Evolutionary conservation across 2,888 invertebrate genomes (phyloP).

Genomic region (Perdita meconis): DNA sequence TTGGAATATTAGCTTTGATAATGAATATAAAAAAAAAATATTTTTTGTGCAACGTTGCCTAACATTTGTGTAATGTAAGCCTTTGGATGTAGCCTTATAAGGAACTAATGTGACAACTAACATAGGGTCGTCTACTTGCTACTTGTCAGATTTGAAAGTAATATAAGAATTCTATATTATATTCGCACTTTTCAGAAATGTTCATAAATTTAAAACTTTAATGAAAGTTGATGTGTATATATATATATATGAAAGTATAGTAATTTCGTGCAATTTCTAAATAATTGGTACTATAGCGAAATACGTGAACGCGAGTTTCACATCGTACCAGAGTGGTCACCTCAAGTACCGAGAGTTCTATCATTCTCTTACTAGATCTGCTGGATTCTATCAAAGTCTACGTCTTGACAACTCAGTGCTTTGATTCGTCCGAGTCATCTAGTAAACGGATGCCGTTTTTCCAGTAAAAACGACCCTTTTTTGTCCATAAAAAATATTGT

Average conservation of each 20-base stretch:
- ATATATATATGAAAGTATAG: constrained; percentile 23
- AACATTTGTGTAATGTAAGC: constrained; percentile 58
- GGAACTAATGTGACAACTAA: constrained; percentile 60
- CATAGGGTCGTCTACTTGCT: constrained; percentile 52
- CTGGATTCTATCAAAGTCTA: too few relatives aligned
- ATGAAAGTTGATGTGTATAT: constrained; percentile 35
- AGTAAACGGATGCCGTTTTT: too few relatives aligned
- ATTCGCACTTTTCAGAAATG: constrained; percentile 56
- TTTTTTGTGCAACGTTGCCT: constrained; percentile 60
- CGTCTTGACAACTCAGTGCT: too few relatives aligned
- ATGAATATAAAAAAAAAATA: constrained; percentile 59
- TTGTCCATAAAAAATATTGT: too few relatives aligned
- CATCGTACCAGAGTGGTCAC: too few relatives aligned
- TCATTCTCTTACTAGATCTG: too few relatives aligned
- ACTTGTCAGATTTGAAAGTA: constrained; percentile 52
- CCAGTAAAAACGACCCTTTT: too few relatives aligned
- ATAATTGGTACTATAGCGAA: constrained; percentile 47
- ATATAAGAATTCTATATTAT: constrained; percentile 44
- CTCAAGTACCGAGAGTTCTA: too few relatives aligned
- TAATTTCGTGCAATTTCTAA: constrained; percentile 38
- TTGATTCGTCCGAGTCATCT: too few relatives aligned
- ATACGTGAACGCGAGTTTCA: too few relatives aligned
- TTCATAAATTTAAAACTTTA: constrained; percentile 36
- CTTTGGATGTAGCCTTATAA: constrained; percentile 60
- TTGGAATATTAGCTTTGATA: constrained; percentile 61